phyloP scores from a whole-genome alignment of 1,140 invertebrate species.

The Samia ricini region DNA sequence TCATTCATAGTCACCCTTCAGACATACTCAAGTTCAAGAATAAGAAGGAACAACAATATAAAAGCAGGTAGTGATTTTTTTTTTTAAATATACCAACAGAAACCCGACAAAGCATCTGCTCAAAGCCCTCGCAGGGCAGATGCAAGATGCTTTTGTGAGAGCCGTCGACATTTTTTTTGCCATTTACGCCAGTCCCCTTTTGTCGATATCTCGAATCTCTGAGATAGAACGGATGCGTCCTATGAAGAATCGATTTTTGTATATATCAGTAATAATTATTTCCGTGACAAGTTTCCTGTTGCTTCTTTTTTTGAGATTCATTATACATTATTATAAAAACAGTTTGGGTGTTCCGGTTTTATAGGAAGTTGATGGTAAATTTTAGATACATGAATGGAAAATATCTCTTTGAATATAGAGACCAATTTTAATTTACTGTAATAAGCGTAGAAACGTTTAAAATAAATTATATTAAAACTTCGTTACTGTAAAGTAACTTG shows the following conservation, averaged over 20 bases:
- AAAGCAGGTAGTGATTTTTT: constrained; percentile 65
- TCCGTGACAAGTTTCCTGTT: constrained; percentile 33
- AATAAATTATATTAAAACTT: too few relatives aligned
- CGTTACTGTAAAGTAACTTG: too few relatives aligned
- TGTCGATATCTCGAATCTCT: constrained; percentile 17
- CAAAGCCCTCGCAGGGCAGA: constrained; percentile 53
- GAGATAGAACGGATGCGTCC: constrained; percentile 32
- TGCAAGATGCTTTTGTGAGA: constrained; percentile 47
- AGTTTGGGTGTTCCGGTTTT: background rate
- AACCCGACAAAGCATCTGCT: constrained; percentile 49
- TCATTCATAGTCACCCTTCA: background rate
- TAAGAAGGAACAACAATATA: constrained; percentile 49
- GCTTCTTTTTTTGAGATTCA: background rate
- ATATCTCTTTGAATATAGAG: too few relatives aligned
- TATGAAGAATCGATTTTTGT: constrained; percentile 51
- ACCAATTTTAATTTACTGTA: too few relatives aligned
- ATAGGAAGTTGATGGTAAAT: background rate
- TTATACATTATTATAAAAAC: background rate
- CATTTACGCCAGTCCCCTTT: constrained; percentile 17
- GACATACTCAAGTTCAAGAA: constrained; percentile 43
- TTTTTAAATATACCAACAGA: constrained; percentile 23
- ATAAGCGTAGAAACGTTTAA: too few relatives aligned
- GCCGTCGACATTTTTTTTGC: constrained; percentile 37
- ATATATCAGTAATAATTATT: constrained; percentile 42
- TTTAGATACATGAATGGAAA: too few relatives aligned